Conservation (phyloP, 2,888 invertebrate genomes). For the Mimumesa dahlbomi region DNA sequence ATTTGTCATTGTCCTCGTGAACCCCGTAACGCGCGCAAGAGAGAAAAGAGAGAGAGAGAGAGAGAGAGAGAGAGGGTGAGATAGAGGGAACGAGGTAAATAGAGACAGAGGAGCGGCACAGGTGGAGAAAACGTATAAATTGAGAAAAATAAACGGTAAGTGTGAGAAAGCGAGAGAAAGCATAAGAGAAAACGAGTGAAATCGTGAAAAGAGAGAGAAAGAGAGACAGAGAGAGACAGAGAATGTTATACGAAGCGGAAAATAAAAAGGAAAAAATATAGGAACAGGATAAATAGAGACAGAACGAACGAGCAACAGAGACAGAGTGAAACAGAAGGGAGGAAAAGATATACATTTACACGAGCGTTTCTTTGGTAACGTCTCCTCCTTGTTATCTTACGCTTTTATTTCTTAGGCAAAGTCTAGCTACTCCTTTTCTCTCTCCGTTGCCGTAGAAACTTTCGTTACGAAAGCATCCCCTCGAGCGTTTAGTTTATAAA, state of each 20-base stretch:
- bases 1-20: constrained; percentile 62
- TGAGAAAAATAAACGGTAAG: constrained; percentile 4
- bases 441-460: constrained; percentile 52
- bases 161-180: neutral
- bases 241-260: constrained; percentile 9
- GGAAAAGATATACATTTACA: constrained; percentile 49
- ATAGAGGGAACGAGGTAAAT: neutral
- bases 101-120: too few relatives aligned
- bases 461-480: constrained; percentile 56
- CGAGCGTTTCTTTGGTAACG: constrained; percentile 51
- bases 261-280: neutral
- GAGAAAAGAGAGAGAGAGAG: constrained; percentile 40
- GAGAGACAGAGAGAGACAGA: neutral
- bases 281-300: neutral
- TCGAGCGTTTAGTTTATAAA: constrained; percentile 63
- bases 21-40: constrained; percentile 35
- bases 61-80: constrained; percentile 18
- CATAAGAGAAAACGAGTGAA: neutral
- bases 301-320: too few relatives aligned
- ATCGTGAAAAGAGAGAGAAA: too few relatives aligned
- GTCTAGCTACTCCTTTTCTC: constrained; percentile 48
- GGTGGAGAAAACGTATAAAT: too few relatives aligned
- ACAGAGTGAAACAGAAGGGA: constrained; percentile 6
- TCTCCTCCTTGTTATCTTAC: constrained; percentile 51
- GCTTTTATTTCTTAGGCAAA: constrained; percentile 54